Evolutionary conservation across 2,888 invertebrate genomes (phyloP), one percentile per base, ranked within the genome.

Genomic region (Nymphalis urticae): DNA sequence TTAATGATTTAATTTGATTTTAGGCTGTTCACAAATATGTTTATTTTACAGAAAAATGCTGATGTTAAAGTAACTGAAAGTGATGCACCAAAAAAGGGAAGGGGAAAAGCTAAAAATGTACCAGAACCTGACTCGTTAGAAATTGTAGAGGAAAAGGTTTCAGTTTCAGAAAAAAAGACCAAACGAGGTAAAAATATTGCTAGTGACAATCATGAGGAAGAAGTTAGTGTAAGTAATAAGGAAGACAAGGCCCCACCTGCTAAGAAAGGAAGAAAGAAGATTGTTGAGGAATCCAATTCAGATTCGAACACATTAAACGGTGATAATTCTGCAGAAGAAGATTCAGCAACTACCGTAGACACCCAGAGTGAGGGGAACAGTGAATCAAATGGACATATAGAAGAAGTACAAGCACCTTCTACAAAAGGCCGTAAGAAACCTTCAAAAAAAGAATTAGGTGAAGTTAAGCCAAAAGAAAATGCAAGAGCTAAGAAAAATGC

Each of bases 221-320:
- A 77, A 51, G 59, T 68, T 62, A 84, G 81, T 81, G 85, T 36
- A n/a, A 56, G 80, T 61, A 80, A 77, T 66, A 71, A 58, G 73
- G 85, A 86, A 73, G 85, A 86, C 71, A 85, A 85, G 58, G 69
- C 75, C 62, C 83, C 78, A 17, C 83, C 84, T 72, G 82, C 82
- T 24, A 92, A 92, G 74, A 88, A 85, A 72, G 87, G 86, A 9
- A 88, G 81, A 75, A 89, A 89, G 79, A 90, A 90, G 76, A 82
- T 77, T 76, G 77, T 75, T 61, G 85, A 87, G 19, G 83, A 83
- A 69, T 51, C 75, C 75, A 75, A 80, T 58, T 58, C 58, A 27
- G 58, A 36, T 42, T 17, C 16, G 13, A 42, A 58, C 32, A 58
- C 58, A 58, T 42, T 58, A 50, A 85, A 84, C 79, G 83, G 79